phyloP scores from a whole-genome alignment of 2,113 vertebrate species.

The Lontra canadensis region DNA sequence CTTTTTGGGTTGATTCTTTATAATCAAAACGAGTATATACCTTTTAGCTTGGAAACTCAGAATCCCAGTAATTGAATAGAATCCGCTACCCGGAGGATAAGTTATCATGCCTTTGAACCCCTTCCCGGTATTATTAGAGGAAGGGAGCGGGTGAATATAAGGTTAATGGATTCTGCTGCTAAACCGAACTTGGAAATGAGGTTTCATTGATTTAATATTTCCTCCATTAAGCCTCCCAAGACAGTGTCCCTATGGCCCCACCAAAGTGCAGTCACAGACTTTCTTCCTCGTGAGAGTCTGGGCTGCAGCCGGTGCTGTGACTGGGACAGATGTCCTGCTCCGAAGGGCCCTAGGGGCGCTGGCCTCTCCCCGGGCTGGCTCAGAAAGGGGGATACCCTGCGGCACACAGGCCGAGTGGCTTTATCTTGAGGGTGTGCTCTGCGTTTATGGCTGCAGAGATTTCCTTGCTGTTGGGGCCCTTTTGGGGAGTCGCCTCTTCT shows the following conservation, averaged over 20 bases:
- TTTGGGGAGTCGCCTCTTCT: background rate
- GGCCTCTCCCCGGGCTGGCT: background rate
- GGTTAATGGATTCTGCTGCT: constrained; percentile 62
- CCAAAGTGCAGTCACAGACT: background rate
- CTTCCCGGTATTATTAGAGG: constrained; percentile 47
- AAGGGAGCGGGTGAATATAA: constrained; percentile 48
- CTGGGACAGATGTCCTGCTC: background rate
- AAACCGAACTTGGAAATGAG: constrained; percentile 57
- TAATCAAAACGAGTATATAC: constrained; percentile 61
- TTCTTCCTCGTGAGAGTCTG: background rate
- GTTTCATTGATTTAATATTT: constrained; percentile 74
- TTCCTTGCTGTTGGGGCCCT: background rate
- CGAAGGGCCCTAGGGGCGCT: background rate
- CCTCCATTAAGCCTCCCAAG: constrained; percentile 64
- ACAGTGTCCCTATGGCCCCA: constrained; percentile 48
- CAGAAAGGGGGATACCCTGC: background rate
- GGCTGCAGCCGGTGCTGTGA: background rate
- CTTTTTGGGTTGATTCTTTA: constrained; percentile 54
- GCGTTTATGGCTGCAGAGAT: background rate
- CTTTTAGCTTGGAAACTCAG: constrained; percentile 67
- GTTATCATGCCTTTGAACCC: constrained; percentile 58
- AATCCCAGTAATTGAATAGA: constrained; percentile 61
- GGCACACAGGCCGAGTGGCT: background rate
- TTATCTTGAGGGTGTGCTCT: background rate
- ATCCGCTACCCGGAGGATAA: constrained; percentile 50